These are phyloP conservation scores for Hydrotaea cyrtoneurina DNA, from an alignment of 2,888 invertebrate species.

Conservation along the genomic window DNA sequence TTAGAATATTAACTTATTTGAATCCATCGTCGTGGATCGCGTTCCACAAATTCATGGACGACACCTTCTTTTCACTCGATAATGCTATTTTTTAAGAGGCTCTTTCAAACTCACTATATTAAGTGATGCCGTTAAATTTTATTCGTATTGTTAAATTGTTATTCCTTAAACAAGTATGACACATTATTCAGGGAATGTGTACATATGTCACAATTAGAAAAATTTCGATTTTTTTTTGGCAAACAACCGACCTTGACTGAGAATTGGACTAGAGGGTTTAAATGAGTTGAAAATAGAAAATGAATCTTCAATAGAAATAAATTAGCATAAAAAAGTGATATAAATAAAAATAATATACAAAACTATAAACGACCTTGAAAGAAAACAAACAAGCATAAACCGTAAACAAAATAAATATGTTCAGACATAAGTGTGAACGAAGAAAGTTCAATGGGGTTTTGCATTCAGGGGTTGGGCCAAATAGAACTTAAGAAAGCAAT, in stretches of 20 bases:
- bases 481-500: background rate
- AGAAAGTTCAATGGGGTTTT: conserved; percentile 7
- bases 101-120: no score
- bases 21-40: no score
- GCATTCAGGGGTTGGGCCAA: background rate
- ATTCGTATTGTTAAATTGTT: no score
- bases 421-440: background rate
- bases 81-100: no score
- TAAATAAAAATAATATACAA: background rate
- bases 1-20: no score
- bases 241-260: conserved; percentile 45
- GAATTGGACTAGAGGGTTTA: background rate
- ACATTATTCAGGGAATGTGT: background rate
- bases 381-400: background rate
- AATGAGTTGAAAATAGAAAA: background rate
- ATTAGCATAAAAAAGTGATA: background rate
- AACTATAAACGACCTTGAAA: conserved; percentile 18
- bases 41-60: no score
- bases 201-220: background rate
- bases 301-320: conserved; percentile 26
- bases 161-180: background rate
- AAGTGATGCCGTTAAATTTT: no score
- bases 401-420: background rate
- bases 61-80: no score
- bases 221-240: conserved; percentile 16